phyloP scores from a whole-genome alignment of 1,140 invertebrate species.

The Temnothorax longispinosus region DNA sequence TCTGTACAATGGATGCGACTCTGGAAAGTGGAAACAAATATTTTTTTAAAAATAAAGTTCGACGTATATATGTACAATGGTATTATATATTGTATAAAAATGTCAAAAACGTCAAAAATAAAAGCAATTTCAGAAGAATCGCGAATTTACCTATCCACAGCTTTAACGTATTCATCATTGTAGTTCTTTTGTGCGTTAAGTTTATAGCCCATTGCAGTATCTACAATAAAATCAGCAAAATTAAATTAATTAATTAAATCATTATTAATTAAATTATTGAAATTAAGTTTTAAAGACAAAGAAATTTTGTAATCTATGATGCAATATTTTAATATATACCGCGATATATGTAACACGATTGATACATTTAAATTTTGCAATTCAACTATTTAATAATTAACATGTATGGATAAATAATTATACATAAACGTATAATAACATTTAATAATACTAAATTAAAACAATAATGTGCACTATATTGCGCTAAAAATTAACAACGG shows the following conservation, averaged over 20 bases:
- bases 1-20: too few species aligned
- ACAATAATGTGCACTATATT: neutral
- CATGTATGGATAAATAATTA: neutral
- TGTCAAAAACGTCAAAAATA: neutral
- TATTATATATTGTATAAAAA: too few species aligned
- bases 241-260: neutral
- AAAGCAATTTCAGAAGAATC: neutral
- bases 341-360: neutral
- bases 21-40: too few species aligned
- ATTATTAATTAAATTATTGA: neutral
- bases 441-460: neutral
- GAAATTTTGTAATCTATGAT: neutral
- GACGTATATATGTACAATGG: too few species aligned
- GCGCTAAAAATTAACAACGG: neutral
- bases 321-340: neutral
- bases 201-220: conserved; percentile 90
- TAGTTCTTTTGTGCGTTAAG: conserved; percentile 88
- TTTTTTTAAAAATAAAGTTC: too few species aligned
- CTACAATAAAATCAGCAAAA: conserved; percentile 75
- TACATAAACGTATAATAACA: neutral
- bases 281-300: neutral
- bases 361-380: too few species aligned
- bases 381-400: too few species aligned
- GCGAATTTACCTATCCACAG: conserved; percentile 86
- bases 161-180: conserved; percentile 88